Base-by-base conservation (phyloP, 2,888 invertebrate genomes). In the Ornithoptera priamus region DNA sequence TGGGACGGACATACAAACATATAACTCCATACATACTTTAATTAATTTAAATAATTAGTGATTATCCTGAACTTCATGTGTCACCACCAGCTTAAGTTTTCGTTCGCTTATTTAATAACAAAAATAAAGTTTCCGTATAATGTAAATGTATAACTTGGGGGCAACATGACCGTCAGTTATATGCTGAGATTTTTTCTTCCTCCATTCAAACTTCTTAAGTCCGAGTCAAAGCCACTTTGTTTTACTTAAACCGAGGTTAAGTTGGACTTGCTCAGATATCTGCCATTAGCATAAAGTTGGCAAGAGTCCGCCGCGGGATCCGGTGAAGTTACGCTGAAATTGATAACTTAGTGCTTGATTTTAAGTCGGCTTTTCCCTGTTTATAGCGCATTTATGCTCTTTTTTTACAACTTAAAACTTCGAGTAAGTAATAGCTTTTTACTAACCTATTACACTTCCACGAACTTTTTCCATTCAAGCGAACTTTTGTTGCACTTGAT, bases 211-310 rank as follows among this genome's bases (percentile, higher is more conserved):
- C 82, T 84, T 70, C 74, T 76, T 75, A 72, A 78, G 78, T 76
- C 76, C 76, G 76, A 78, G 77, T 79, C 81, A 80, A 82, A 83
- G 80, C 85, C 87, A 87, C 86, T 87, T 86, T 87, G 87, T 88
- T 86, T 87, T 86, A 89, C 86, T 89, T 88, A 88, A 86, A 81
- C 80, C 81, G 76, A 79, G 86, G 84, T 85, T 85, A 86, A 87
- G 85, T 82, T 82, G 74, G 85, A 78, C 81, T 78, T 67, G 75
- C 68, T 75, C 79, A 81, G 85, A 85, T 86, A 87, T 88, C 87
- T 81, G 80, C 83, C 88, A 88, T 89, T 90, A 89, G 86, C 89
- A 89, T 90, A 87, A 88, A 88, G 81, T 89, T 87, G 78, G 77
- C 78, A 80, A 76, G 81, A 83, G 80, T 84, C 70, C 83, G 80